These are phyloP conservation scores for Dione juno DNA, from an alignment of 2,888 invertebrate genomes.

Conservation along the genomic window DNA sequence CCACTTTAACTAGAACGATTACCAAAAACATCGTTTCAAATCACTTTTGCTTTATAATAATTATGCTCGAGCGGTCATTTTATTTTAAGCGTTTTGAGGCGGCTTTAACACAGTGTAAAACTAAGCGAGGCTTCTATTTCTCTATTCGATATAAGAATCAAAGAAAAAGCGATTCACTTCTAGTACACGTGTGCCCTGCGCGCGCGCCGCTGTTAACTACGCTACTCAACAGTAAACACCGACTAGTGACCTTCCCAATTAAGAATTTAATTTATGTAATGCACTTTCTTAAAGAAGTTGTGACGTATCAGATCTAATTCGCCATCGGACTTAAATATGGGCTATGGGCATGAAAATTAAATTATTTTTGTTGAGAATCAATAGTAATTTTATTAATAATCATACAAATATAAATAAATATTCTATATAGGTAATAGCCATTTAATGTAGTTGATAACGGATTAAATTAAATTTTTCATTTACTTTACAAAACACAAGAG, in stretches of 20 bases:
- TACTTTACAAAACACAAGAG: no score
- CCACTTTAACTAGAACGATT: constrained; percentile 70
- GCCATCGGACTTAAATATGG: not conserved
- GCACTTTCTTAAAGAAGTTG: constrained; percentile 72
- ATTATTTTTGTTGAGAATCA: not conserved
- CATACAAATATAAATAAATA: not conserved
- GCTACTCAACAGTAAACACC: constrained; percentile 56
- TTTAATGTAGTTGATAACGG: no score
- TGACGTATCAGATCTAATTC: constrained; percentile 55
- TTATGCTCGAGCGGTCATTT: constrained; percentile 40
- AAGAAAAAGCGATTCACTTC: constrained; percentile 73
- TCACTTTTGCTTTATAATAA: constrained; percentile 28
- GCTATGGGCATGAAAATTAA: constrained; percentile 11
- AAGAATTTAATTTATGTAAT: constrained; percentile 79
- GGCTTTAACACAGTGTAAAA: constrained; percentile 67
- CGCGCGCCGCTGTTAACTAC: constrained; percentile 77
- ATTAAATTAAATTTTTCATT: no score
- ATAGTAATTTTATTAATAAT: not conserved
- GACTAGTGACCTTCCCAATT: constrained; percentile 79
- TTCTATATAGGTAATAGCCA: no score
- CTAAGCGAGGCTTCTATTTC: constrained; percentile 74
- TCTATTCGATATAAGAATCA: constrained; percentile 61
- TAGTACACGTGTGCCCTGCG: constrained; percentile 79
- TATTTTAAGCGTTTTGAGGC: constrained; percentile 42
- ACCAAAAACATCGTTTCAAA: constrained; percentile 65